Evolutionary conservation across 2,888 invertebrate species (phyloP).

Genomic region (Chorisops tibialis): DNA sequence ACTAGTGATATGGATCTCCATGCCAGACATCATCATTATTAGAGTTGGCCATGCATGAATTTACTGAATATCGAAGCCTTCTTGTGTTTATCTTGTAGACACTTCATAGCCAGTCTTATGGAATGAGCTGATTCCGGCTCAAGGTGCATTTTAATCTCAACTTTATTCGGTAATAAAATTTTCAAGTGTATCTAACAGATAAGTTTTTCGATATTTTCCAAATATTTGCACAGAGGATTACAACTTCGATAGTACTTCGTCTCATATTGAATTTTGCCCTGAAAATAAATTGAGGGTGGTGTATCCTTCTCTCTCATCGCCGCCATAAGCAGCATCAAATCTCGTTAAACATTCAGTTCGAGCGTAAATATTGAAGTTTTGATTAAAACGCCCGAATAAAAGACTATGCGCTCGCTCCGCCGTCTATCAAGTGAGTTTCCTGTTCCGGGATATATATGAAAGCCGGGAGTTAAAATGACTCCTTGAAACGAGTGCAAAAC

Average conservation of each 20-base stretch:
- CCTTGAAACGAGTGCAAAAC: too few relatives aligned
- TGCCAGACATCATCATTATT: slow-evolving; percentile 5
- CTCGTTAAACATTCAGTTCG: slow-evolving; percentile 14
- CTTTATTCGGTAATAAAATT: slow-evolving; percentile 2
- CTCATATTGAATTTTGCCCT: too few relatives aligned
- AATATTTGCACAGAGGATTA: too few relatives aligned
- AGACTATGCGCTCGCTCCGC: neutral
- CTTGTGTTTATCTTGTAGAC: too few relatives aligned
- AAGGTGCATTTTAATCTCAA: slow-evolving; percentile 12
- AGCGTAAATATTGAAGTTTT: slow-evolving; percentile 21
- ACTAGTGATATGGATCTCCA: neutral
- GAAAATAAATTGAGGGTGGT: too few relatives aligned
- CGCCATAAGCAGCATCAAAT: neutral
- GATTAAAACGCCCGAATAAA: slow-evolving; percentile 22
- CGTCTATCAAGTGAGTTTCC: slow-evolving; percentile 4
- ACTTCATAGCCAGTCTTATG: neutral
- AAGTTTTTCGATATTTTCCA: too few relatives aligned
- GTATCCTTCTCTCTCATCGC: too few relatives aligned
- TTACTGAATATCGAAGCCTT: neutral
- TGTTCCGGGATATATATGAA: slow-evolving; percentile 12
- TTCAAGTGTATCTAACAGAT: neutral
- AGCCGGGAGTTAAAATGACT: too few relatives aligned
- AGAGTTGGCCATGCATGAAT: slow-evolving; percentile 19
- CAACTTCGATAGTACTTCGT: too few relatives aligned
- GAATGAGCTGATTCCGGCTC: slow-evolving; percentile 6